Base-by-base conservation (phyloP, 2,888 invertebrate species). In the Ochropleura leucogaster region DNA sequence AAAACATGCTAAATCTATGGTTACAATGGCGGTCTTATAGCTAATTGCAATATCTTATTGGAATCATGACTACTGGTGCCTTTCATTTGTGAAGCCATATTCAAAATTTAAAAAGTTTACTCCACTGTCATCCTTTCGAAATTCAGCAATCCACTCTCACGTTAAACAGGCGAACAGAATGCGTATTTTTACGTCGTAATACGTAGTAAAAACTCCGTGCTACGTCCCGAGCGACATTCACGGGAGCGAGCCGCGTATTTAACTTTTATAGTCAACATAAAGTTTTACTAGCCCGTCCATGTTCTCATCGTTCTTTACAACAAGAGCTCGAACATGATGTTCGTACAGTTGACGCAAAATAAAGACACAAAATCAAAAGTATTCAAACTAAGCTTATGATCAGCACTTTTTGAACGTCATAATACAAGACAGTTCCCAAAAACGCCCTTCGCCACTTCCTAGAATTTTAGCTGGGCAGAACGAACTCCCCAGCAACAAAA, bases 221-320 rank as follows among this genome's bases (percentile, higher is more conserved):
- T 73, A 63, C 71, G 62, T 80, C 60, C 62, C 42, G 44, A 68
- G 77, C 74, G 83, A 70, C 83, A 68, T 80, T 82, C 78, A 78
- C 82, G 80, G 71, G 74, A 84, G 64, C 73, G 42, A 67, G 40
- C 62, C 63, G 65, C 68, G 72, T 77, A 72, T 87, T 87, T 82
- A 85, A 82, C 84, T 78, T 88, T 87, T 87, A 88, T 79, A 72
- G 71, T 68, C 64, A 49, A 78, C 79, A 85, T 87, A 87, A 87
- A 87, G 14, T 88, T 87, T 87, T 87, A 87, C 77, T 68, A 59
- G 49, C 44, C 18, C 53, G 64, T 9, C 68, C 73, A 70, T 76
- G 74, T 73, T 85, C 79, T 57, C 69, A 83, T 74, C 64, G 68
- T 78, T 67, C 68, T 68, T 64, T 70, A 63, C 77, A 75, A 79